Conservation (phyloP, 2,113 vertebrate genomes). For the Pygoscelis antarcticus region DNA sequence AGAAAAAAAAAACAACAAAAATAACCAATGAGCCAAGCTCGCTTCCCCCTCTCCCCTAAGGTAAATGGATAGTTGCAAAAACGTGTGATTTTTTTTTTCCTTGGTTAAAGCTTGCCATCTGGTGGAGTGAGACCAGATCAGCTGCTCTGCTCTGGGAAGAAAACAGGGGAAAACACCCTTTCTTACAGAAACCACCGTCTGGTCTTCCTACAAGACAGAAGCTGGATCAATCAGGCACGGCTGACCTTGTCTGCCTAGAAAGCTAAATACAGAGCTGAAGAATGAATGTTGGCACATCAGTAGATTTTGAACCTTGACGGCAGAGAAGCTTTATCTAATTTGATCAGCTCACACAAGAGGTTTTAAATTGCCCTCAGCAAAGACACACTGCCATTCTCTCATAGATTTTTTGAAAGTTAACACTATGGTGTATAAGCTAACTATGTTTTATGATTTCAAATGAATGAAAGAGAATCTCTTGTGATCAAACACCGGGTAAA, state of each 20-base stretch:
- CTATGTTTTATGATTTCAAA: slow-evolving; percentile 62
- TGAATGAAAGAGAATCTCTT: slow-evolving; percentile 58
- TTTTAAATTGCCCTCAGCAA: slow-evolving; percentile 72
- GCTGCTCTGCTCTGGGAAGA: neutral
- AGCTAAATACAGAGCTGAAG: slow-evolving; percentile 67
- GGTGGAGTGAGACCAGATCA: neutral
- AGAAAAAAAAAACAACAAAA: neutral
- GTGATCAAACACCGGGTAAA: slow-evolving; percentile 49
- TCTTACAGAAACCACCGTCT: neutral
- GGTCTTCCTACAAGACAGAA: slow-evolving; percentile 36
- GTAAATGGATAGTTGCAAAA: neutral
- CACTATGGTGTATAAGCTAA: slow-evolving; percentile 48
- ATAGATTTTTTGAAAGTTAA: slow-evolving; percentile 52
- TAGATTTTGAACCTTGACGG: slow-evolving; percentile 73
- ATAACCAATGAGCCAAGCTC: neutral
- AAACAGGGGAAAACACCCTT: neutral
- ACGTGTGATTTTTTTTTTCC: neutral
- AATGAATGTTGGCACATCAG: slow-evolving; percentile 68
- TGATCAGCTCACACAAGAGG: slow-evolving; percentile 69
- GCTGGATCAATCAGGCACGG: slow-evolving; percentile 48
- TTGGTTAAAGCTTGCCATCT: slow-evolving; percentile 73
- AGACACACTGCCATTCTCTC: slow-evolving; percentile 33
- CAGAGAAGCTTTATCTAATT: slow-evolving; percentile 75
- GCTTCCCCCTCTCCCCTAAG: neutral
- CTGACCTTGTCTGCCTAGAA: slow-evolving; percentile 66